Conservation (phyloP, 2,888 invertebrate genomes). For the Rhaphigaster nebulosa region DNA sequence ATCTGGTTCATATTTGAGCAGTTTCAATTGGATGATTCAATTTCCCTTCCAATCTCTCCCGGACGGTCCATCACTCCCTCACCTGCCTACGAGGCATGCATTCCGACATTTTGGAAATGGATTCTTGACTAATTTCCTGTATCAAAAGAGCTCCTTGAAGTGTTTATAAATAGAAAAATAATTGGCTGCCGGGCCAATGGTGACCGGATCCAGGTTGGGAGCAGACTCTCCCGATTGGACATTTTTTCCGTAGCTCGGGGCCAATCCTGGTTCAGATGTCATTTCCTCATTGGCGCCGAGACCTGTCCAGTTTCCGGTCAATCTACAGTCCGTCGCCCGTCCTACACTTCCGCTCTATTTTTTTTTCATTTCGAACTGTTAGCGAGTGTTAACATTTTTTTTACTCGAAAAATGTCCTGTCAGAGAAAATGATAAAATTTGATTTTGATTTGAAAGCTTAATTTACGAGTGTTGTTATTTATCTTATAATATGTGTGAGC, state of each 20-base stretch:
- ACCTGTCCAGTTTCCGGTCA: slow-evolving; percentile 23
- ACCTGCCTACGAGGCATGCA: background rate
- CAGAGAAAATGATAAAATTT: background rate
- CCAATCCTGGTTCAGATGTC: slow-evolving; percentile 35
- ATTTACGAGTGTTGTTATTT: background rate
- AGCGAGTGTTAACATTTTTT: background rate
- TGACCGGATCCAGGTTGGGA: background rate
- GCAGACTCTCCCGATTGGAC: background rate
- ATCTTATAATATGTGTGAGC: background rate
- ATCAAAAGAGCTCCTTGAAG: slow-evolving; percentile 4
- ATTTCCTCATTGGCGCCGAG: slow-evolving; percentile 46
- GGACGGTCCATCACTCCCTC: background rate
- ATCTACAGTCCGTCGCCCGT: slow-evolving; percentile 3
- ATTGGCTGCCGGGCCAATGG: background rate
- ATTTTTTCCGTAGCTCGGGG: background rate
- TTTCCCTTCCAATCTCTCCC: background rate
- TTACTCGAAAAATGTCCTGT: background rate
- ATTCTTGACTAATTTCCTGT: slow-evolving; percentile 31
- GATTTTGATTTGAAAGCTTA: background rate
- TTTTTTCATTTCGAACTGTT: background rate
- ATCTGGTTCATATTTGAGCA: background rate
- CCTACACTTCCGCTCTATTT: background rate
- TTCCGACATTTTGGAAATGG: slow-evolving; percentile 6
- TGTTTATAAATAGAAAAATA: slow-evolving; percentile 23
- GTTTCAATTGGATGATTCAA: background rate